Evolutionary conservation across 2,797 vertebrate genomes (phyloP).

Genomic region (Typhlichthys subterraneus): DNA sequence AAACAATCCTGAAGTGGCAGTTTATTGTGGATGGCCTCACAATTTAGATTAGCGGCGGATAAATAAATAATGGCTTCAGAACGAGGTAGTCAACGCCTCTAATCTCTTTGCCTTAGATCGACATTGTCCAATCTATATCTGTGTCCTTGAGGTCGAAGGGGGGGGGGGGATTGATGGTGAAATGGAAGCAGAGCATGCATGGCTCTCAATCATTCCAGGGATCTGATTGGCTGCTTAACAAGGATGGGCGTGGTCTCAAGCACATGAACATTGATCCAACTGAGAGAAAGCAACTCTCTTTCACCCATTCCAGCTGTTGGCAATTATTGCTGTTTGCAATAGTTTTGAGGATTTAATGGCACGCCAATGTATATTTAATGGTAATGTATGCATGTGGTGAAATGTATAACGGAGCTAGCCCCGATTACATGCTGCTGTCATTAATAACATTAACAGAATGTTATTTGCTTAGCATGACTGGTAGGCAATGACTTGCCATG

Average conservation of each 20-base stretch:
- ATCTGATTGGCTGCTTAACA: slow-evolving; percentile 46
- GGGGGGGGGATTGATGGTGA: slow-evolving; percentile 15
- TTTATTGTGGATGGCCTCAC: slow-evolving; percentile 52
- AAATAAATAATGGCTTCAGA: slow-evolving; percentile 71
- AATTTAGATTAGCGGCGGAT: slow-evolving; percentile 55
- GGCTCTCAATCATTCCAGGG: slow-evolving; percentile 40
- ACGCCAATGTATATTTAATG: too few species aligned
- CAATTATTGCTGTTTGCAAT: too few species aligned
- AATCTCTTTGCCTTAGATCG: slow-evolving; percentile 53
- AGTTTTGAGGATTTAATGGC: slow-evolving; percentile 19
- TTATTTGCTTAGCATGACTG: too few species aligned
- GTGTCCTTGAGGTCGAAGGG: slow-evolving; percentile 62
- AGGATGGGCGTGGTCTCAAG: slow-evolving; percentile 49
- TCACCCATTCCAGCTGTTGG: too few species aligned
- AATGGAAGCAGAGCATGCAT: neutral
- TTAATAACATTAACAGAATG: too few species aligned
- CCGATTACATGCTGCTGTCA: too few species aligned
- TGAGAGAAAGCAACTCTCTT: slow-evolving; percentile 6
- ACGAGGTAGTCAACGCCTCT: slow-evolving; percentile 60
- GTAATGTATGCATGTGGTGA: too few species aligned
- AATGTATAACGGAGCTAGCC: too few species aligned
- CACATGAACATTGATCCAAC: slow-evolving; percentile 41
- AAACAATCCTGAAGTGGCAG: slow-evolving; percentile 61
- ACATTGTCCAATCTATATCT: slow-evolving; percentile 53
- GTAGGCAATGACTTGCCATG: too few species aligned